phyloP scores from a whole-genome alignment of 2,888 invertebrate species.

The Microctonus hyperodae region DNA sequence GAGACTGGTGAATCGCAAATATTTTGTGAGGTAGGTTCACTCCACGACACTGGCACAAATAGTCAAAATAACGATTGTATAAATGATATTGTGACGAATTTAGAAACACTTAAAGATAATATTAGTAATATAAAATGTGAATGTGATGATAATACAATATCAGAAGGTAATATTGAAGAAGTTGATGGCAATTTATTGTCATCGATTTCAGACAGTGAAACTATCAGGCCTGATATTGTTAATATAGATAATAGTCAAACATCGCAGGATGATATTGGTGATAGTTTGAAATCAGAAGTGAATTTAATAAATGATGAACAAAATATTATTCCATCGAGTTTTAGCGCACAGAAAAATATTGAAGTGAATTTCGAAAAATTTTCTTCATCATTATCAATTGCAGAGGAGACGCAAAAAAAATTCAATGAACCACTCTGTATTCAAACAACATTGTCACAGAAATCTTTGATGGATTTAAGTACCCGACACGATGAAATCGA shows the following conservation, averaged over 20 bases:
- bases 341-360: neutral
- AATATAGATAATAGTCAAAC: neutral
- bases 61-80: constrained; percentile 10
- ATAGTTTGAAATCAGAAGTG: neutral
- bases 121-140: neutral
- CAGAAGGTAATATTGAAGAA: neutral
- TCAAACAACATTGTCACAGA: neutral
- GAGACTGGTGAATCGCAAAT: constrained; percentile 55
- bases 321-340: constrained; percentile 3
- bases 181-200: neutral
- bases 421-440: constrained; percentile 1
- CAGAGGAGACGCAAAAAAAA: neutral
- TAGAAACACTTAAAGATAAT: neutral
- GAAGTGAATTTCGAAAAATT: neutral
- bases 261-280: neutral
- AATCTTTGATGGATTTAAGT: neutral
- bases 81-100: constrained; percentile 9
- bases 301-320: constrained; percentile 4
- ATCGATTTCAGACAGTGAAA: constrained; percentile 15
- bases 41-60: constrained; percentile 27
- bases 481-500: constrained; percentile 52
- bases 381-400: neutral
- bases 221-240: neutral
- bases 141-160: constrained; percentile 1
- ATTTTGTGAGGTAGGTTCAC: constrained; percentile 55